Base-by-base conservation (phyloP, 92 coral and sea anemone genomes). In the Palythoa grandis region DNA sequence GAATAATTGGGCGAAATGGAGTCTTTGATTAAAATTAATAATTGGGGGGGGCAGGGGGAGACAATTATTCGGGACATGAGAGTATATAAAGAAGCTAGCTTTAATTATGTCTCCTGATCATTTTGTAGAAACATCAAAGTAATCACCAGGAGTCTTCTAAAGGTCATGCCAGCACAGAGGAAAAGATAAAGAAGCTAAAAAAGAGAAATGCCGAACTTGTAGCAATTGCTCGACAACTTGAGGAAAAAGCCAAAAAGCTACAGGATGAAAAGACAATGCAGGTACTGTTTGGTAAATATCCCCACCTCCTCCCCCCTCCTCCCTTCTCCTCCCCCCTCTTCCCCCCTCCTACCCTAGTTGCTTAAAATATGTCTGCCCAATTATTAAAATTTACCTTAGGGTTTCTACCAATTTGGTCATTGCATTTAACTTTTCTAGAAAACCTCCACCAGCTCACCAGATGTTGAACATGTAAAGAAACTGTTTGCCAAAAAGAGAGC, bases 171-270 rank as follows among this genome's bases (percentile, higher is more conserved):
- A 83, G 88, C 72, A 95, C 95, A 24, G 99, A 97, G 71, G 99
- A 97, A 70, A 95, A 92, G 79, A 91, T 97, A 13, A 97, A 91
- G 80, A 97, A 95, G 61, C 91, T 95, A 7, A 97, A 97, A 39
- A 92, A 95, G 90, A 95, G 99, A 79, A 97, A 95, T 86, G 89
- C 99, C 17, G 99, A 97, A 88, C 87, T 97, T 38, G 99, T 97
- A 75, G 90, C 99, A 63, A 95, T 97, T 90, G 99, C 99, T 11
- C 84, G 99, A 58, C 98, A 97, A 70, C 91, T 97, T 43, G 99
- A 97, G 74, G 99, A 93, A 52, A 97, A 95, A 83, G 99, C 99
- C 60, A 97, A 97, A 90, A 94, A 92, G 78, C 86, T 97, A 25
- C 99, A 97, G 69, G 99, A 97, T 56, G 98, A 97, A 66, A 97